Base-by-base conservation (phyloP, 1,140 invertebrate genomes). In the Anoplolepis gracilipes region DNA sequence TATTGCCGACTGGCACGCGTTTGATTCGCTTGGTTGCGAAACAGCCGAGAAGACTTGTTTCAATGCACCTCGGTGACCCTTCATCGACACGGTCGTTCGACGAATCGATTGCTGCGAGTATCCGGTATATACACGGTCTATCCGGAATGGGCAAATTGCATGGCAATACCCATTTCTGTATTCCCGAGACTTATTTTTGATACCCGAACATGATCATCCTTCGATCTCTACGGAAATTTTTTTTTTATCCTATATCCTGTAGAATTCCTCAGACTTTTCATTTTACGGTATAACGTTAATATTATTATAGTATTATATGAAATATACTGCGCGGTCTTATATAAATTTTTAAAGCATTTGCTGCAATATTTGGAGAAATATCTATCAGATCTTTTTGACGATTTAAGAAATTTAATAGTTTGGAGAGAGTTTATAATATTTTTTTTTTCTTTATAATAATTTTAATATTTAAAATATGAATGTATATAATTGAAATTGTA, bases 61-160 rank as follows among this genome's bases (percentile, higher is more conserved):
- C 76, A 84, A 89, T 89, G 78, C 72, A 79, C 87, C 87, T 89
- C 76, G 87, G 28, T 77, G 88, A 90, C 88, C 88, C 85, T 75
- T 86, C 28, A 70, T 75, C 85, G 84, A 90, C 88, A 86, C 84
- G 88, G 73, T 86, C 88, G 89, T 90, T 90, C 89, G 89, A 88
- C 86, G 88, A 90, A 90, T 90, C 89, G 89, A 90, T 90, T 90
- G 76, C 89, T 70, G 55, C 88, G 42, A 82, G 85, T 81, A 89
- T 89, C 81, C 88, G 79, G 85, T 65, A 89, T 49, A 49, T 67
- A 77, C 76, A 77, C 59, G 57, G 76, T 53, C 84, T 73, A 72
- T 84, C 79, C 53, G 72, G 73, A 55, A 89, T 88, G 64, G 39
- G 57, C 84, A 82, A 84, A 57, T 88, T 82, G 49, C 70, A 55